Evolutionary conservation across 2,797 vertebrate species (phyloP), one percentile per base, ranked within the genome.

Genomic region (Lithobates sylvaticus): DNA sequence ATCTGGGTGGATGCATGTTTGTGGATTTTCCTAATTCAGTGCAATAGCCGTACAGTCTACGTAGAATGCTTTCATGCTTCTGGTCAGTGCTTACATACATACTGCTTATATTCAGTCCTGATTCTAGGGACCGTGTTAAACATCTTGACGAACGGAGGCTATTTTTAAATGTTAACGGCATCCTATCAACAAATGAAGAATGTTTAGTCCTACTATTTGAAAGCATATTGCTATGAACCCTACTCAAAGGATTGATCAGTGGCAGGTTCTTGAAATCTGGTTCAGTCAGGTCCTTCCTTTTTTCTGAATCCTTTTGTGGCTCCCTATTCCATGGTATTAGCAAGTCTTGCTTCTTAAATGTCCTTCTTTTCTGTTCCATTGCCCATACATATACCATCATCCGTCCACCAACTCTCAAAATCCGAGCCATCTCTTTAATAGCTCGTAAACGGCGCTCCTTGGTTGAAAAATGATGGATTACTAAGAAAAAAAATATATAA

Each of bases 301-400:
- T 44, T 1, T 1, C 75, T 67, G 76, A 81, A 27, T 39, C 78
- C 74, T 73, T 88, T 76, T 80, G 88, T 78, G 92, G 93, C 90
- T 94, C 94, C 81, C 92, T 90, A 91, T 95, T 95, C 94, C 95
- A 95, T 89, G 95, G 95, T 73, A 97, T 94, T 44, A 95, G 95
- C 90, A 95, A 85, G 84, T 96, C 95, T 91, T 96, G 95, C 87
- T 96, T 97, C 89, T 97, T 94, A 88, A 96, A 97, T 86, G 94
- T 95, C 42, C 94, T 93, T 10, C 85, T 90, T 76, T 95, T 97
- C 90, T 95, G 95, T 90, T 97, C 95, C 92, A 91, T 96, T 92
- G 94, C 94, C 94, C 94, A 97, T 83, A 96, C 94, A 71, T 95
- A 96, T 88, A 95, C 96, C 96, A 96, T 97, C 91, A 97, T 93